A percentile compares a stretch with the other conserved stretches of the same genome.
Evolutionary conservation across 2,113 vertebrate species (phyloP).

Genomic region (Cettia cetti): DNA sequence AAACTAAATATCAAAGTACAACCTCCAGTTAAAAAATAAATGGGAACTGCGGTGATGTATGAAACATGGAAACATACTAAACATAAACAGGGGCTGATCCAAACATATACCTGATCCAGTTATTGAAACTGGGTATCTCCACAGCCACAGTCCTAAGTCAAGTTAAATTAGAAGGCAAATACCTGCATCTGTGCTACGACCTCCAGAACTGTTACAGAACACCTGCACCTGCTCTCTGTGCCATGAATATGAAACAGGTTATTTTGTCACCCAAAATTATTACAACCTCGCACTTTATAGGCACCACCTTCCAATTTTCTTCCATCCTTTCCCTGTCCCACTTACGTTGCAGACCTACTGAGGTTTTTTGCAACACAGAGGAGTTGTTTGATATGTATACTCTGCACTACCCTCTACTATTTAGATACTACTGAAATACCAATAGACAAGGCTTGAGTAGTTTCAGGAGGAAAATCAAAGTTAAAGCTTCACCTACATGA

Average conservation of each 20-base stretch:
- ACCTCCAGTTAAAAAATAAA: neutral
- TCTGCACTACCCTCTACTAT: too few relatives aligned
- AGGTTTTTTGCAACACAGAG: neutral
- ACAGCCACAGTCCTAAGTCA: neutral
- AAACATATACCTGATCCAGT: neutral
- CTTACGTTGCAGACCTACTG: fast-evolving
- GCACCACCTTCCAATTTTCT: neutral
- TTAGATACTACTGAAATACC: neutral
- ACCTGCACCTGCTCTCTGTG: neutral
- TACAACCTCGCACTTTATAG: neutral
- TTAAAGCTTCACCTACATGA: neutral
- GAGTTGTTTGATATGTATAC: fast-evolving
- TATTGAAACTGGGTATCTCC: neutral
- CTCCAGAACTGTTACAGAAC: fast-evolving
- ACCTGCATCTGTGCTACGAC: fast-evolving
- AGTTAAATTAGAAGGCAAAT: neutral
- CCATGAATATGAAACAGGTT: neutral
- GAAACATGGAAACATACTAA: neutral
- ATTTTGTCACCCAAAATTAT: neutral
- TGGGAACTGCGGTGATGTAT: neutral
- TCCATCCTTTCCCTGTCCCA: neutral
- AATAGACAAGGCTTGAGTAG: too few relatives aligned
- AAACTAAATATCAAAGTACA: slow-evolving; percentile 18
- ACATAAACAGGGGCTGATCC: neutral
- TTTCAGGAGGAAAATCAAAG: neutral